Evolutionary conservation across 2,888 invertebrate species (phyloP).

Genomic region (Agrochola circellaris): DNA sequence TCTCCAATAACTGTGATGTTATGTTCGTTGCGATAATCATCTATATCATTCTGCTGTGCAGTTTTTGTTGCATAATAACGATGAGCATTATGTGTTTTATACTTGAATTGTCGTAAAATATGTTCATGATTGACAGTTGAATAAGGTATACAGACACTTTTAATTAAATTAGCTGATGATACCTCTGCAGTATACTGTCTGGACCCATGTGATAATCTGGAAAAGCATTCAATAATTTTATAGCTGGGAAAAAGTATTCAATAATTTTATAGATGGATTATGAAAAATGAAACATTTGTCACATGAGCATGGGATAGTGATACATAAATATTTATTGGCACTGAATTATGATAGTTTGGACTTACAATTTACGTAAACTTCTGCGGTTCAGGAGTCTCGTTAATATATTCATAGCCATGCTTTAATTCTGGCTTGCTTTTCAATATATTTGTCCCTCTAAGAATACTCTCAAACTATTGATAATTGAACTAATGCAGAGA

Average conservation of each 20-base stretch:
- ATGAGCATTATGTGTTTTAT: slow-evolving; percentile 43
- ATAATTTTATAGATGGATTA: not conserved
- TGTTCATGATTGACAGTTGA: slow-evolving; percentile 65
- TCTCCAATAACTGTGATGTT: slow-evolving; percentile 94
- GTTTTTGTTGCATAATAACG: slow-evolving; percentile 79
- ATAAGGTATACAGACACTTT: slow-evolving; percentile 65
- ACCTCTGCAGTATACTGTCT: slow-evolving; percentile 66
- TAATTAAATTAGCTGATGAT: slow-evolving; percentile 61
- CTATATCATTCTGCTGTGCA: slow-evolving; percentile 87
- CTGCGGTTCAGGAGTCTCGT: slow-evolving; percentile 73
- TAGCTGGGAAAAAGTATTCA: slow-evolving; percentile 57
- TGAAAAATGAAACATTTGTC: not conserved
- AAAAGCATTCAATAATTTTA: slow-evolving; percentile 43
- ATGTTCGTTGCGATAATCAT: slow-evolving; percentile 91
- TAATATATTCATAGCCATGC: slow-evolving; percentile 76
- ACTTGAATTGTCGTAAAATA: slow-evolving; percentile 56
- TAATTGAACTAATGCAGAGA: not conserved
- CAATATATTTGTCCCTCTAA: not conserved
- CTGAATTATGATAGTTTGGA: slow-evolving; percentile 51
- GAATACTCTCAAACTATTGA: slow-evolving; percentile 9
- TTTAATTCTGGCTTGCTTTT: not conserved
- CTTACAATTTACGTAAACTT: slow-evolving; percentile 80
- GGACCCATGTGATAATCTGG: slow-evolving; percentile 74
- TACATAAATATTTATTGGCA: slow-evolving; percentile 24
- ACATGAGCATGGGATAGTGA: slow-evolving; percentile 1